These are phyloP conservation scores for Syncerus caffer DNA, from an alignment of 2,797 vertebrate species.

Conservation along the genomic window DNA sequence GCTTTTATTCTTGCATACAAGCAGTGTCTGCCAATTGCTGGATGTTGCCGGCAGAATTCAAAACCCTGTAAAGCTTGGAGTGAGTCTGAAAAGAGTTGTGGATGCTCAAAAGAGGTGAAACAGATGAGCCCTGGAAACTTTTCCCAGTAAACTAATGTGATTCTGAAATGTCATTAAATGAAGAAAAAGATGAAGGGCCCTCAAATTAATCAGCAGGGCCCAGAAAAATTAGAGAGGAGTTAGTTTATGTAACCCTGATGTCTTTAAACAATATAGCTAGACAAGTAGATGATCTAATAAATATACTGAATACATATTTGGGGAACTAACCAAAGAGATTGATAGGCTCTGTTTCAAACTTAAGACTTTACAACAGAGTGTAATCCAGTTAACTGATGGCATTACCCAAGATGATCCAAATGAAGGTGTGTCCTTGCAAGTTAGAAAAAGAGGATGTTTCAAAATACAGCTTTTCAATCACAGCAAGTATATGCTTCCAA, in stretches of 20 bases:
- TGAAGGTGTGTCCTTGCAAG: not conserved
- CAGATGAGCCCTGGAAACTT: not conserved
- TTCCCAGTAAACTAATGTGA: not conserved
- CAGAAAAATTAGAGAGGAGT: not conserved
- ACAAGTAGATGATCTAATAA: slow-evolving; percentile 18
- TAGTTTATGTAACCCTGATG: not conserved
- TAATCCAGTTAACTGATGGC: not conserved
- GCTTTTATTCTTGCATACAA: not conserved
- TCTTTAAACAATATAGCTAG: not conserved
- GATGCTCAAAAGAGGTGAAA: not conserved
- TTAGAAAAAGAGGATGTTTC: not conserved
- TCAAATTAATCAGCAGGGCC: not conserved
- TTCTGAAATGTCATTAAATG: not conserved
- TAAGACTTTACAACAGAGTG: not conserved
- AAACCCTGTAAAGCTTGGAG: not conserved
- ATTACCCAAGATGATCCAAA: not conserved
- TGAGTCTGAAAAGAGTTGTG: not conserved
- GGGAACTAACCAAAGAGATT: not conserved
- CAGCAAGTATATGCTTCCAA: not conserved
- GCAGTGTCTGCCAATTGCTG: not conserved
- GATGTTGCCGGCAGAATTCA: not conserved
- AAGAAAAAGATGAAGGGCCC: not conserved
- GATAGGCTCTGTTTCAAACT: not conserved
- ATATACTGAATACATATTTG: not conserved
- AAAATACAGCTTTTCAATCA: not conserved